Base-by-base conservation (phyloP, 2,113 vertebrate genomes). In the Poeciliopsis turrubarensis region DNA sequence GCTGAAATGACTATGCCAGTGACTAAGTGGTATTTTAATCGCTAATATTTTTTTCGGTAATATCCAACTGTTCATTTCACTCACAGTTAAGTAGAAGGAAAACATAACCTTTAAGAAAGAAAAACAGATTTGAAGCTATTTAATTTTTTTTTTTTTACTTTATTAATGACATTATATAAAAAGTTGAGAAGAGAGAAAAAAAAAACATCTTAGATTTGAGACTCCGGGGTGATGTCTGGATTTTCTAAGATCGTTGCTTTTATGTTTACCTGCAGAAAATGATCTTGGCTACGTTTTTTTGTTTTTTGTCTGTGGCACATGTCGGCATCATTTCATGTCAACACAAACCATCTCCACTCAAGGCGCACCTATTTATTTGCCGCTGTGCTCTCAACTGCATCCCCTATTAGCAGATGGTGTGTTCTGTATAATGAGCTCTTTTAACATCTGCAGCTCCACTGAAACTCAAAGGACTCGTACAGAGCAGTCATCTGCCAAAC, bases 371-470 rank as follows among this genome's bases (percentile, higher is more conserved):
- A 30, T 14, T 63, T 30, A 41, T 60, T 61, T 67, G 72, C 47
- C 54, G n/a, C 14, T 10, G 68, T 47, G 44, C 51, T 76, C 66
- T 66, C 19, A 8, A 30, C 60, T 27, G 22, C 44, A 57, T 57
- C 22, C 51, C 51, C 51, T 29, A 73, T 64, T 29, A 71, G 34
- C 70, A 74, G 47, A 68, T 71, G 75, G 57, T 34, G 57, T 34
- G 63, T 26, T 68, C 31, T 32, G 29, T 57, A 60, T 60, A 47
- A 74, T 67, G 51, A 68, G 63, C 37, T 60, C 51, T 61, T 66
- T 73, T 68, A 61, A 62, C 75, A 82, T 72, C 30, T 64, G 5
- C 25, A 57, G 22, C 51, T 57, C 51, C 22, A 8, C 8, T 39
- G 13, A 66, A 66, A 66, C 65, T 41, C n/a, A 15, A 14, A 66